phyloP scores from a whole-genome alignment of 2,888 invertebrate genomes.

The Acronicta leporina region DNA sequence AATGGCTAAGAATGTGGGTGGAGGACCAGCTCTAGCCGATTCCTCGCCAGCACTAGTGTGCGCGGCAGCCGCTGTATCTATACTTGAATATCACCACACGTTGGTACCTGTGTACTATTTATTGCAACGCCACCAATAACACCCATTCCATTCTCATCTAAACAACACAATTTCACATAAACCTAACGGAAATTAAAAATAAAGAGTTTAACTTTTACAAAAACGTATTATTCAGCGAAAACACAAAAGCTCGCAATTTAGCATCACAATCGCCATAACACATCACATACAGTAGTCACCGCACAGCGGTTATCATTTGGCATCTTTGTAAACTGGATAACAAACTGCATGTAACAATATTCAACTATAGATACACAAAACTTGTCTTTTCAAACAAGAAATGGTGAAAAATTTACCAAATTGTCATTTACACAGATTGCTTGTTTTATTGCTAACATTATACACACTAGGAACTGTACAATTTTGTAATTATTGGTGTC shows the following conservation, averaged over 20 bases:
- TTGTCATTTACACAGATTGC: conserved; percentile 45
- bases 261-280: conserved; percentile 42
- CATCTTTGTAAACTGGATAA: conserved; percentile 48
- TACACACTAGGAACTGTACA: conserved; percentile 45
- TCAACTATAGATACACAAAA: conserved; percentile 53
- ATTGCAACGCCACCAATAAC: conserved; percentile 38
- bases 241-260: conserved; percentile 38
- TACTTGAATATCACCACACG: conserved; percentile 51
- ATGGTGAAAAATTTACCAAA: conserved; percentile 59
- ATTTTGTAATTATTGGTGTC: conserved; percentile 23
- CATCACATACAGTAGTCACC: conserved; percentile 42
- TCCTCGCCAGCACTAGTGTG: conserved; percentile 7
- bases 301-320: conserved; percentile 45
- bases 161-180: conserved; percentile 47
- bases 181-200: conserved; percentile 50
- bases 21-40: conserved; percentile 1
- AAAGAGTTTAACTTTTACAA: conserved; percentile 49
- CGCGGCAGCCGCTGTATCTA: conserved; percentile 29
- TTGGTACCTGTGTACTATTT: conserved; percentile 37
- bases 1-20: conserved; percentile 1
- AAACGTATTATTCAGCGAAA: conserved; percentile 51
- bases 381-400: conserved; percentile 45
- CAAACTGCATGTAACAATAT: conserved; percentile 50
- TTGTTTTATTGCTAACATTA: conserved; percentile 17
- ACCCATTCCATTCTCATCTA: conserved; percentile 32